These are phyloP conservation scores for Nymphicus hollandicus DNA, from an alignment of 2,113 vertebrate genomes.

Conservation along the genomic window DNA sequence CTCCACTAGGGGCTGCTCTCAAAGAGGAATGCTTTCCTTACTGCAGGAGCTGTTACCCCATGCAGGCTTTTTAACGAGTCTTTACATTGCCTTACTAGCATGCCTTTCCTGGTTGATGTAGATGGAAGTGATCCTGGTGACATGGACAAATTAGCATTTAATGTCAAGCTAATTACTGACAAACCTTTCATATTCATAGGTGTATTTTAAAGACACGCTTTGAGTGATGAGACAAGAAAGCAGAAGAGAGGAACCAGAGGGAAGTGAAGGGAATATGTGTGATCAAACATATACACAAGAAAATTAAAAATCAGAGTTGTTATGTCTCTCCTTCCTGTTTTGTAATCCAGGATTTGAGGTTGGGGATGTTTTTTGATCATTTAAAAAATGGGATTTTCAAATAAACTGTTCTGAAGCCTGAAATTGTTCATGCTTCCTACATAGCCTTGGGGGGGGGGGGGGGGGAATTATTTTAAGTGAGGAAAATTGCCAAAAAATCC, in stretches of 20 bases:
- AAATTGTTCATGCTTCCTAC: not conserved
- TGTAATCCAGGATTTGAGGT: not conserved
- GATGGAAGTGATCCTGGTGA: fast-evolving
- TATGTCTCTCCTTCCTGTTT: not conserved
- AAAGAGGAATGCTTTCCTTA: no score
- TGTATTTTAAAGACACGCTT: fast-evolving
- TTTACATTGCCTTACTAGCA: fast-evolving
- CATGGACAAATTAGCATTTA: not conserved
- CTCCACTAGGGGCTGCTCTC: no score
- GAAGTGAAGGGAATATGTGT: not conserved
- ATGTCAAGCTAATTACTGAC: not conserved
- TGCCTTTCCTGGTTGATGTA: not conserved
- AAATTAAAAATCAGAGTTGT: not conserved
- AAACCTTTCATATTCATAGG: not conserved
- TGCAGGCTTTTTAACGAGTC: not conserved
- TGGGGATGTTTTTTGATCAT: not conserved
- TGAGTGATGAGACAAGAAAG: not conserved
- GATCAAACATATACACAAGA: not conserved
- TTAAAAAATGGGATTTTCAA: not conserved
- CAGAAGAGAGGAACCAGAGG: not conserved
- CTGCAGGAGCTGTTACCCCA: no score
- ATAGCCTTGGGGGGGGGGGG: no score
- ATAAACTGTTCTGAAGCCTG: not conserved
- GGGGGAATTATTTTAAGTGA: not conserved
- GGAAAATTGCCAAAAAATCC: not conserved